Conservation (phyloP, 23 tunicate genomes). For the Trididemnum nubilum region DNA sequence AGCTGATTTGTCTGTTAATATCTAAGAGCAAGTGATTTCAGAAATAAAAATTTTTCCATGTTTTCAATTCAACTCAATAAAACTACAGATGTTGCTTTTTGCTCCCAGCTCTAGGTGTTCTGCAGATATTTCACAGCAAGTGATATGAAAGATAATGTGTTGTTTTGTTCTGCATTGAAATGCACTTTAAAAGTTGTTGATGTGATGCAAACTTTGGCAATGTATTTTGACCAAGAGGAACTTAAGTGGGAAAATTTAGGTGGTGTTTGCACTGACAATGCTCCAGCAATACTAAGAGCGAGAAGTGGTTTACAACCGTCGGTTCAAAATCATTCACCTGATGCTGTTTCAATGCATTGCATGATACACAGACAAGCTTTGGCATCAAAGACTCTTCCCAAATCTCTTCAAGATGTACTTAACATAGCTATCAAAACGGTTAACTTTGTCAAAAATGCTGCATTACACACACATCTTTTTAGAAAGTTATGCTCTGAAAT, state of each 20-base stretch:
- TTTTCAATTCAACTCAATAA: too few species aligned
- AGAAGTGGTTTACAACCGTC: slow-evolving; percentile 43
- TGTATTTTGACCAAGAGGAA: slow-evolving; percentile 31
- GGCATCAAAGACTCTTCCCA: slow-evolving; percentile 53
- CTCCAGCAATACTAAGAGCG: slow-evolving; percentile 56
- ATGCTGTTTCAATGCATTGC: slow-evolving; percentile 32
- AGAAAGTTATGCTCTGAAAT: slow-evolving; percentile 48
- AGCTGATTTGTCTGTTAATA: too few species aligned
- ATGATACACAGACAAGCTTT: too few species aligned
- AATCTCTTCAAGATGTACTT: slow-evolving; percentile 42
- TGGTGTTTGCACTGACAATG: slow-evolving; percentile 60
- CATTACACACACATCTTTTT: too few species aligned
- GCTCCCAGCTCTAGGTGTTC: slow-evolving; percentile 39
- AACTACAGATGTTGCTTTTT: slow-evolving; percentile 36
- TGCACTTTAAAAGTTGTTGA: slow-evolving; percentile 26
- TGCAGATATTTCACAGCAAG: too few species aligned
- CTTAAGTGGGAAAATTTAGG: slow-evolving; percentile 36
- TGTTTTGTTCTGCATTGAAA: slow-evolving; percentile 34
- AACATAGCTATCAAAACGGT: slow-evolving; percentile 49
- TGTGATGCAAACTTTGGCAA: slow-evolving; percentile 24
- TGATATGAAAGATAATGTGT: too few species aligned
- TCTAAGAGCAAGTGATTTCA: too few species aligned
- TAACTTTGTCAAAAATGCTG: too few species aligned
- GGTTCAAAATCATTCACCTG: slow-evolving; percentile 27
- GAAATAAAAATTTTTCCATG: too few species aligned